Base-by-base conservation (phyloP, 2,888 invertebrate species). In the Amphipoea lucens region DNA sequence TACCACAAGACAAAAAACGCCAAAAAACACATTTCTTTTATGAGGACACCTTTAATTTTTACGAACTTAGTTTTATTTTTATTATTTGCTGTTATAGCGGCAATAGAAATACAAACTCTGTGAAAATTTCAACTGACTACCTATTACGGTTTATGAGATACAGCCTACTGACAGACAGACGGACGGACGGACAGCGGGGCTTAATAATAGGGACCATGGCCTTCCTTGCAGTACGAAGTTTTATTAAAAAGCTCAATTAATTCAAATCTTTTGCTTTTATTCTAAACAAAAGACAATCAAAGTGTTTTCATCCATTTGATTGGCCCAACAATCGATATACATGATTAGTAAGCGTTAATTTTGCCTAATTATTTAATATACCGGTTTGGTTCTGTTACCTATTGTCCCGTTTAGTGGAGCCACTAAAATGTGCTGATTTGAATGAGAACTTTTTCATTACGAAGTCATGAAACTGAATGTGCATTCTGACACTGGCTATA, bases 261-360 rank as follows among this genome's bases (percentile, higher is more conserved):
- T 67, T 42, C 14, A 62, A n/a, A 40, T 11, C 12, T 9, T 11
- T 76, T 29, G 23, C 2, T 7, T 20, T 2, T 54, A 17, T 40
- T 29, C 11, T 11, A 65, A 66, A 87, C 87, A 90, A 90, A 87
- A 84, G 76, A 78, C 83, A 81, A 86, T 90, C 78, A 88, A 73
- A 74, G 65, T 72, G 71, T 79, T 79, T 77, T 23, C 45, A 57
- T 66, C 36, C 45, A 73, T 78, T 45, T 74, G 67, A 85, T 89
- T 85, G 80, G 82, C 57, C 48, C 29, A 69, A 89, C 89, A 90
- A 89, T 86, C 51, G 79, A 11, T 68, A 20, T 70, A 82, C 84
- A 88, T 89, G 85, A 90, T 88, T 88, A 88, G 86, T 85, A 68
- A 69, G 73, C 83, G 86, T 87, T 90, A 88, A 88, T 89, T 88